Conservation (phyloP, 2,888 invertebrate species). For the Anodontia alba region DNA sequence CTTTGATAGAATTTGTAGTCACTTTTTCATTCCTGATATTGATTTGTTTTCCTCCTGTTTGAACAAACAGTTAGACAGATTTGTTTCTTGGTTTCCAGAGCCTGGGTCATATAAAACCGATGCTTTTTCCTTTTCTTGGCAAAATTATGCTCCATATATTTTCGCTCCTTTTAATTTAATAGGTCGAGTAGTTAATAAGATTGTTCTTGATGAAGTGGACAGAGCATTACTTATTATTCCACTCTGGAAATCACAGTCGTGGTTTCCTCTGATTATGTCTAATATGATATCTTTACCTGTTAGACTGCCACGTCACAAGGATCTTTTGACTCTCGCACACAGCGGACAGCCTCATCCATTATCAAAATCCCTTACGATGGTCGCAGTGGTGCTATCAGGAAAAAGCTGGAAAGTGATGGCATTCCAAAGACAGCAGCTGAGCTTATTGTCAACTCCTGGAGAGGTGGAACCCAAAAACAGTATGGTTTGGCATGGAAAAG, state of each 20-base stretch:
- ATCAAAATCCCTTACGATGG: too few species aligned
- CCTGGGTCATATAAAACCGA: conserved; percentile 29
- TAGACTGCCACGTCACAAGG: conserved; percentile 8
- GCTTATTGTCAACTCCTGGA: too few species aligned
- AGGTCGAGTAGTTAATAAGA: conserved; percentile 44
- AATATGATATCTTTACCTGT: neutral
- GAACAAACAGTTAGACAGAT: conserved; percentile 23
- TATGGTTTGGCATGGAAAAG: too few species aligned
- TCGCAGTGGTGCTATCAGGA: neutral
- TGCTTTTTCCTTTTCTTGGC: conserved; percentile 54
- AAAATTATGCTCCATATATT: conserved; percentile 31
- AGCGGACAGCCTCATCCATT: neutral
- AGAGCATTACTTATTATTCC: conserved; percentile 43
- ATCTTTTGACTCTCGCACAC: neutral
- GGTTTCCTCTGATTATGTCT: neutral
- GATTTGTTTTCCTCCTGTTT: conserved; percentile 53
- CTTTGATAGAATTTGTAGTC: conserved; percentile 20
- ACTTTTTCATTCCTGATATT: conserved; percentile 47
- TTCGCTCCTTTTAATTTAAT: conserved; percentile 58
- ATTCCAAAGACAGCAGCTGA: too few species aligned
- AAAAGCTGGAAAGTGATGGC: too few species aligned
- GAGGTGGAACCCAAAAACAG: too few species aligned
- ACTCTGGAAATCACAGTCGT: conserved; percentile 31
- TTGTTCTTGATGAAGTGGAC: conserved; percentile 44
- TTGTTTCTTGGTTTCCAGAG: conserved; percentile 51